Base-by-base conservation (phyloP, 2,888 invertebrate species). In the Achlya flavicornis region DNA sequence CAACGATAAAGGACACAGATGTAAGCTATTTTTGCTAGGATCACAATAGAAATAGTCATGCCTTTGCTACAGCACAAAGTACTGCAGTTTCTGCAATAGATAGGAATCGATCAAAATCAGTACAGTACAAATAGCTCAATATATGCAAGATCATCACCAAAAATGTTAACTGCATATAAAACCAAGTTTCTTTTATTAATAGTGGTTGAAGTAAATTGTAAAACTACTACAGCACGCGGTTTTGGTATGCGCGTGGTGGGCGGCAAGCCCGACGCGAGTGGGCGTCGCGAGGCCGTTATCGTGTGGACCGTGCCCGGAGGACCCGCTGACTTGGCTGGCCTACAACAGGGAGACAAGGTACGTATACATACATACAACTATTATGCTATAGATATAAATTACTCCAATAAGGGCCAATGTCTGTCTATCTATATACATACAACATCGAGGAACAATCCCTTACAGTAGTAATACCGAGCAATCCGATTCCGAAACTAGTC, bases 241-340 rank as follows among this genome's bases (percentile, higher is more conserved):
- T 98, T 98, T 83, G 98, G 98, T 43, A 98, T 99, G 98, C 95
- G 98, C 70, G 98, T 98, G 35, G 98, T 98, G 59, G 98, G 98
- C 19, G 98, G 98, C 38, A 98, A 98, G 89, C 96, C 96, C 41
- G 97, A 97, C 66, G 95, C 96, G 41, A 97, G 97, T 87, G 98
- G 98, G 6, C 96, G 96, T 48, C 96, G 98, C 71, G 97, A 98
- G 87, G 98, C 98, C 60, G 97, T 97, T 86, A 97, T 98, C 83
- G 97, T 98, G 66, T 98, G 98, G 97, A 98, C 98, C 4, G 97
- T 98, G 70, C 97, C 97, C 12, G 97, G 98, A 58, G 98, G 98
- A 41, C 97, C 98, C 35, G 98, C 98, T 0, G 98, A 98, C 87
- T 96, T 97, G 83, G 97, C 96, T 61, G 98, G 98, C 62, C 94